Base-by-base conservation (phyloP, 2,888 invertebrate genomes). In the Nomada flava region DNA sequence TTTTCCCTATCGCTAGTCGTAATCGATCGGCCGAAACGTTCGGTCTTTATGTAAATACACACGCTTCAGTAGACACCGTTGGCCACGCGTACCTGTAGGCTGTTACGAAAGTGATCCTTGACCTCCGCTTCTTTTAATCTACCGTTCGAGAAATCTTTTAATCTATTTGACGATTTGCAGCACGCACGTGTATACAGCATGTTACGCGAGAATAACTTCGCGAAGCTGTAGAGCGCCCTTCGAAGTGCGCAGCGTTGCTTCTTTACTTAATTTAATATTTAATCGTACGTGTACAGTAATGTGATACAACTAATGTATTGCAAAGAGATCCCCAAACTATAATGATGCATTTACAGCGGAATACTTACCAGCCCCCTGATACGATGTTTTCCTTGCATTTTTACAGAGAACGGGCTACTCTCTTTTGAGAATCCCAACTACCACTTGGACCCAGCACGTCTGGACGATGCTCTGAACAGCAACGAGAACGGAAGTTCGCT, bases 361-460 rank as follows among this genome's bases (percentile, higher is more conserved):
- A 47, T 10, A 0, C 47, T 47, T 15, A 10, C 15, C 0, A 7
- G 2, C 26, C 36, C 7, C 23, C 36, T 42, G 7, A 23, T 5
- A 15, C 26, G 11, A 20, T 2, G 18, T 13, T 20, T 18, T 29
- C 1, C 13, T 44, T 9, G 15, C 94, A 20, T 36, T 92, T 93
- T 95, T 95, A 60, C 96, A 98, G 98, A 98, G 95, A 97, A 97
- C 95, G 98, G 98, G 94, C 96, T 97, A 86, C 95, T 98, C 93
- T 98, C 98, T 91, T 98, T 98, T 94, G 97, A 98, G 95, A 98
- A 98, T 94, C 98, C 98, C 42, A 98, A 98, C 95, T 98, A 98
- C 94, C 97, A 97, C 92, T 94, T 97, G 95, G 96, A 96, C 92
- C 96, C 97, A 79, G 95, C 96, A 63, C 95, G 96, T 10, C 95